phyloP scores from a whole-genome alignment of 2,797 vertebrate species.

The Fundulus diaphanus region DNA sequence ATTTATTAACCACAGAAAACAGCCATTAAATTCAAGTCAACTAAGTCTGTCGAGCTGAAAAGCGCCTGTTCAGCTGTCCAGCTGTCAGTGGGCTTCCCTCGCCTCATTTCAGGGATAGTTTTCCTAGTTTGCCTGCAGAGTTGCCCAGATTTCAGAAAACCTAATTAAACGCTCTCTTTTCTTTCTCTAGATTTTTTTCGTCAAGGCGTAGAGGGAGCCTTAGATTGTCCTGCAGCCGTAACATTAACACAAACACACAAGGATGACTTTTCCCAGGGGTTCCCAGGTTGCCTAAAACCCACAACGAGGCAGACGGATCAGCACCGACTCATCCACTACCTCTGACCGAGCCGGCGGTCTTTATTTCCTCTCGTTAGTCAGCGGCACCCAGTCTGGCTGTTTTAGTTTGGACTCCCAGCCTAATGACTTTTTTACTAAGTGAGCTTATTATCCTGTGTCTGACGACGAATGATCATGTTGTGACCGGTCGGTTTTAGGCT shows the following conservation, averaged over 20 bases:
- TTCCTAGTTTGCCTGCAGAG: background rate
- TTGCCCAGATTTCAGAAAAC: slow-evolving; percentile 9
- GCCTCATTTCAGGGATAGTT: background rate
- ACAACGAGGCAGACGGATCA: slow-evolving; percentile 35
- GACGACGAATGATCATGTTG: background rate
- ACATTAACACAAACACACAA: background rate
- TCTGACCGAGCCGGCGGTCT: slow-evolving; percentile 25
- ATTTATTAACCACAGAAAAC: background rate
- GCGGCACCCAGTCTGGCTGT: slow-evolving; percentile 6
- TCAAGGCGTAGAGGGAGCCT: background rate
- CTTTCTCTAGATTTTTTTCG: background rate
- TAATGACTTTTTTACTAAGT: slow-evolving; percentile 13
- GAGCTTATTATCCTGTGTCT: slow-evolving; percentile 9
- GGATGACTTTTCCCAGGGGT: slow-evolving; percentile 22
- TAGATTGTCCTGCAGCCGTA: slow-evolving; percentile 9
- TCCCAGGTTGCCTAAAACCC: slow-evolving; percentile 46
- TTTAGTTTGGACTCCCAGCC: slow-evolving; percentile 16
- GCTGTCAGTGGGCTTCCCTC: background rate
- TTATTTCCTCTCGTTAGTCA: slow-evolving; percentile 33
- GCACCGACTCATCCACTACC: slow-evolving; percentile 35
- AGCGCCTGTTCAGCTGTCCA: background rate
- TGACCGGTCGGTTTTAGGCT: background rate
- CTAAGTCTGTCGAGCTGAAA: background rate
- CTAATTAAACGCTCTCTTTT: slow-evolving; percentile 1
- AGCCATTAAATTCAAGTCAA: background rate